phyloP scores from a whole-genome alignment of 92 coral and sea anemone species.

The Meandrina meandrites region DNA sequence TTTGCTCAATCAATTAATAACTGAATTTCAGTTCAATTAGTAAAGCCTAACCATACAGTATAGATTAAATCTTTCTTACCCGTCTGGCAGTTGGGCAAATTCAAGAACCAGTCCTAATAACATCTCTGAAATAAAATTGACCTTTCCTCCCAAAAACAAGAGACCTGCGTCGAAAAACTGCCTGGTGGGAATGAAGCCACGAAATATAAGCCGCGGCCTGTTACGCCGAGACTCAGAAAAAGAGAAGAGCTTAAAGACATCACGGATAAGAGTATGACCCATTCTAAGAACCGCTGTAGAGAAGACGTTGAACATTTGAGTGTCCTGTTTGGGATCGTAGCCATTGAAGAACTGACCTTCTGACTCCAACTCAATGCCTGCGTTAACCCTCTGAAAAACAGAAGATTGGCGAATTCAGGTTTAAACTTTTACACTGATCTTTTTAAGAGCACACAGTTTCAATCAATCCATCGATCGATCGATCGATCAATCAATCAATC shows the following conservation, averaged over 20 bases:
- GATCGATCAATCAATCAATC: no score
- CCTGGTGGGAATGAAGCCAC: neutral
- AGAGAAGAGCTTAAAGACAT: neutral
- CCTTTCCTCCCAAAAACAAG: neutral
- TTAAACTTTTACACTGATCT: no score
- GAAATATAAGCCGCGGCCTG: neutral
- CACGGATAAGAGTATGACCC: conserved; percentile 80
- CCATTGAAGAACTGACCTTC: conserved; percentile 34
- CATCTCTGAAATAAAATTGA: neutral
- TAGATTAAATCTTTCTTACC: no score
- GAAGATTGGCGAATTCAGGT: neutral
- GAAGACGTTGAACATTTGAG: conserved; percentile 67
- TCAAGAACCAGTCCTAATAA: neutral
- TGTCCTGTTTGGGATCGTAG: conserved; percentile 60
- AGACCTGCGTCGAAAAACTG: neutral
- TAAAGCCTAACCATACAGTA: neutral
- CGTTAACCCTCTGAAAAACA: neutral
- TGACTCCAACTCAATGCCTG: neutral
- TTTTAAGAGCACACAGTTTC: no score
- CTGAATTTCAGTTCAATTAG: no score
- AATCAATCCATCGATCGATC: no score
- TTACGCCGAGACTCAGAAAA: neutral
- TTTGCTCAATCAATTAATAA: no score
- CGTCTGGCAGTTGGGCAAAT: neutral
- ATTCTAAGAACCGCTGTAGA: conserved; percentile 85